Evolutionary conservation across 2,888 invertebrate genomes (phyloP).

Genomic region (Nymphalis urticae): DNA sequence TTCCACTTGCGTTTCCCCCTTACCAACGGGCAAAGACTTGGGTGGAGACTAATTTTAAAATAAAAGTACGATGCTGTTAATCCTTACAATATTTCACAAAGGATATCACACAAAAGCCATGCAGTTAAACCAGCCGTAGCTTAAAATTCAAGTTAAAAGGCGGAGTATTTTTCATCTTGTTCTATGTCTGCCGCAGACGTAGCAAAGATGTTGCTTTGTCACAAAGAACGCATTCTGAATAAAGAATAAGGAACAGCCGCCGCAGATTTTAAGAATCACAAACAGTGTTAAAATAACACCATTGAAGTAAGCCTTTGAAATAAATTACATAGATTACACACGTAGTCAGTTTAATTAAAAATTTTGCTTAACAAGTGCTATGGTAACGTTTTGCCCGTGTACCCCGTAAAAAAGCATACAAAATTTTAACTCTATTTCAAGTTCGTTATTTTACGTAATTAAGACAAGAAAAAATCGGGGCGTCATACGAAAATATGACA

Average conservation of each 20-base stretch:
- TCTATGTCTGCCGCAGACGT: slow-evolving; percentile 26
- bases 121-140: slow-evolving; percentile 13
- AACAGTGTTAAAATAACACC: slow-evolving; percentile 7
- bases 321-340: background rate
- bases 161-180: slow-evolving; percentile 26
- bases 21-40: too few relatives aligned
- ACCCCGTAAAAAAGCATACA: too few relatives aligned
- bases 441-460: too few relatives aligned
- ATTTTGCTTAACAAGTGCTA: too few relatives aligned
- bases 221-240: slow-evolving; percentile 25
- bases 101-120: slow-evolving; percentile 12
- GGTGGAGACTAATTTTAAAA: too few relatives aligned
- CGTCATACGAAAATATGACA: background rate
- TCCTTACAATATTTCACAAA: slow-evolving; percentile 16
- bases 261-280: slow-evolving; percentile 10
- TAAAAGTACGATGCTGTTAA: background rate
- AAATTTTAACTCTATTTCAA: too few relatives aligned
- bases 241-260: slow-evolving; percentile 8
- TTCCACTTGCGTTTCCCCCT: too few relatives aligned
- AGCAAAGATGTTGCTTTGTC: slow-evolving; percentile 27
- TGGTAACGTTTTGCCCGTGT: too few relatives aligned
- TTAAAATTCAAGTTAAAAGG: slow-evolving; percentile 22
- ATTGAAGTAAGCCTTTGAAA: background rate
- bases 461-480: background rate
- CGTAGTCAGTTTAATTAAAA: too few relatives aligned